Evolutionary conservation across 2,888 invertebrate genomes (phyloP).

Genomic region (Cylindroiulus punctatus): DNA sequence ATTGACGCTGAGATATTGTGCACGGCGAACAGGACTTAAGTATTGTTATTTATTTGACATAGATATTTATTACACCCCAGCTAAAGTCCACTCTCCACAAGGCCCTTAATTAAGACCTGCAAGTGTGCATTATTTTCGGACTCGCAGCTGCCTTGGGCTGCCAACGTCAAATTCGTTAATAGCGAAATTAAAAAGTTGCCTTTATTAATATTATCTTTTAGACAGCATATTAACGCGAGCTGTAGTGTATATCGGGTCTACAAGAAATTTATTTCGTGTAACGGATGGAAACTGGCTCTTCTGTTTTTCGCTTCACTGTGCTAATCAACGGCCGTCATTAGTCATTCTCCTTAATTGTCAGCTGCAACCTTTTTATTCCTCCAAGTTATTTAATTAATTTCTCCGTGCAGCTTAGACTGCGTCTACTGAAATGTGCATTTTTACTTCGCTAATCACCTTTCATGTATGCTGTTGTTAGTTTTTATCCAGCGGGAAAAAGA

Average conservation of each 20-base stretch:
- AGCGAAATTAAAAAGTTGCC: not conserved
- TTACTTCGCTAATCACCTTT: conserved; percentile 31
- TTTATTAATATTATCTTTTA: not conserved
- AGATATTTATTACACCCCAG: not conserved
- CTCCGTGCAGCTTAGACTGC: not conserved
- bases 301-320: conserved; percentile 37
- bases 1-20: not conserved
- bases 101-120: not conserved
- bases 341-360: conserved; percentile 40
- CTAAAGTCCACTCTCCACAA: conserved; percentile 12
- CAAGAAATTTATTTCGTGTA: conserved; percentile 21
- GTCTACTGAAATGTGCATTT: conserved; percentile 12
- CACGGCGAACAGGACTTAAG: not conserved
- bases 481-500: conserved; percentile 1
- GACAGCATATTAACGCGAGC: not conserved
- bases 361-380: conserved; percentile 40
- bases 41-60: not conserved
- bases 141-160: not conserved
- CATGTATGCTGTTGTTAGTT: not conserved
- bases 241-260: not conserved
- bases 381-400: conserved; percentile 35
- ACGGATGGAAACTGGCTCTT: not conserved
- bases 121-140: not conserved
- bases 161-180: not conserved
- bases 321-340: conserved; percentile 22